Evolutionary conservation across 1,140 invertebrate genomes (phyloP), one percentile per base, ranked within the genome.

Genomic region (Drosophila littoralis): DNA sequence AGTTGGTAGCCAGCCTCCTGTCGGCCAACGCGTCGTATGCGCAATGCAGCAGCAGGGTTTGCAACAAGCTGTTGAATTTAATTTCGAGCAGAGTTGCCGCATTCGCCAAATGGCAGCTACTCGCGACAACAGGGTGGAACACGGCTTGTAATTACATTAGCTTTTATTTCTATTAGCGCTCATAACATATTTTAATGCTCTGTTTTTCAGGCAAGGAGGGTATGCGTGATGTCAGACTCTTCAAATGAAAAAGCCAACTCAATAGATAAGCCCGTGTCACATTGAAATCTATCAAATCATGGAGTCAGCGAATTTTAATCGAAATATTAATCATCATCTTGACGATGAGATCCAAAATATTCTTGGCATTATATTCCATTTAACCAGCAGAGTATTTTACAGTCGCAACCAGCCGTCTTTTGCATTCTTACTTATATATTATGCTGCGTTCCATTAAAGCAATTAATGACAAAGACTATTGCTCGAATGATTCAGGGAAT

Each of bases 81-180:
- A 84, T 81, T 84, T 84, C 46, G 33, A 68, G 70, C 51, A 70
- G 65, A 70, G 32, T 65, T 70, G 66, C 52, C 43, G 46, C 55
- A 51, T 50, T 72, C 57, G 43, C 55, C 45, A 55, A 73, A 68
- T n/a, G n/a, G 59, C 54, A 36, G 65, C 59, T 64, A 9, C 38
- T 42, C 38, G 43, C 54, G 36, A 54, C 50, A 52, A 69, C 22
- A 22, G 22, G 68, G 73, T 76, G 66, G 76, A 66, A 73, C 75
- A 69, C 66, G 48, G 69, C 45, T 43, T 81, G 69, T 86, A 85
- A 85, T 85, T 85, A 85, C 78, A 85, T 85, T 86, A 78, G 78
- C 78, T 86, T 86, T 85, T 85, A 85, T 85, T 85, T 86, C 82
- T 86, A 85, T 85, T 86, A 81, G 60, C 70, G 69, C 75, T 71